Evolutionary conservation across 2,113 vertebrate species (phyloP), one percentile per base, ranked within the genome.

Genomic region (Clarias batrachus): DNA sequence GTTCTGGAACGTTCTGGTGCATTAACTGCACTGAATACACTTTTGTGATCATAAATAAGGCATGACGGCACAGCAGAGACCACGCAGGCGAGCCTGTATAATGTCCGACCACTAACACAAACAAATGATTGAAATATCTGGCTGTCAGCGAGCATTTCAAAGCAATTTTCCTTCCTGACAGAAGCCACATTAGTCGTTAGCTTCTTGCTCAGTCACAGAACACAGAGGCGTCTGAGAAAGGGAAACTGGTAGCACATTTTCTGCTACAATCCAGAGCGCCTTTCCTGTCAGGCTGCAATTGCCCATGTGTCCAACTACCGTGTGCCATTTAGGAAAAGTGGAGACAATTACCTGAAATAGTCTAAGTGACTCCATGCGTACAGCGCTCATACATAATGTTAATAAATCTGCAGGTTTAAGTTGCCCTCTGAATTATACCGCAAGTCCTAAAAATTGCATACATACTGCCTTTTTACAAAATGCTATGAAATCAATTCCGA

Each of bases 251-350:
- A 91, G 91, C 85, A 89, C 87, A 87, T 92, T 94, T 92, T 74
- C 74, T 82, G 60, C 84, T 80, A 87, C 74, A 70, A 80, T 90
- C 92, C 91, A 5, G 17, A 84, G 33, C n/a, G 48, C 87, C 82
- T 88, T 90, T 88, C 87, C 87, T 90, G 89, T 88, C 81, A 82
- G 94, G 93, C 92, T 91, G 95, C 92, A 96, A 94, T 94, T 94
- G 95, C 86, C 86, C 89, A 89, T 89, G 27, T 92, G 91, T 89
- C 92, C 82, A n/a, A 84, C 91, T 87, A 90, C 90, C 90, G 76
- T 89, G 83, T 70, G 59, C 85, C 80, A 63, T 82, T 85, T 88
- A 88, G 77, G 88, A 89, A 89, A 92, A 87, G 89, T 91, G 88
- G 86, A 79, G 90, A 91, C 91, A 93, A 92, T 92, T 92, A 93